These are phyloP conservation scores for Jaculus jaculus DNA, from an alignment of 2,113 vertebrate genomes.

Conservation along the genomic window DNA sequence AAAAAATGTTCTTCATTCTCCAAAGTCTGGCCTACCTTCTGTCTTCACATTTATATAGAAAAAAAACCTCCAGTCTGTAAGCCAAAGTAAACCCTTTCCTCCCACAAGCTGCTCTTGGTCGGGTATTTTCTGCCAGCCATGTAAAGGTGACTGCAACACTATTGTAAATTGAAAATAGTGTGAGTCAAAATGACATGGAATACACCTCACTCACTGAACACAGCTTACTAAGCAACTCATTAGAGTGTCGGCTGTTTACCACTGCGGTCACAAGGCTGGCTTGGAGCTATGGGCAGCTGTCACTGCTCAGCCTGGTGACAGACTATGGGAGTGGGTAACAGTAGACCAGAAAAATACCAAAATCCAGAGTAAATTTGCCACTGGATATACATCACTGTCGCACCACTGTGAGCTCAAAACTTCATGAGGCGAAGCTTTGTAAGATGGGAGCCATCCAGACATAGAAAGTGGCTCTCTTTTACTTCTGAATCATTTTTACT, in stretches of 20 bases:
- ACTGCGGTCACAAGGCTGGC: neutral
- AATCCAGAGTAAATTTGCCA: neutral
- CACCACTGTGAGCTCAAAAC: neutral
- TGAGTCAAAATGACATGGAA: neutral
- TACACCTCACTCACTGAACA: neutral
- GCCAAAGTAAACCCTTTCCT: too few species aligned
- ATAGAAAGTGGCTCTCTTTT: neutral
- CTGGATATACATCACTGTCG: too few species aligned
- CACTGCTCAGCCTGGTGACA: neutral
- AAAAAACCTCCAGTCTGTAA: neutral
- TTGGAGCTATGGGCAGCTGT: neutral
- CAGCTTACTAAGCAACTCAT: neutral
- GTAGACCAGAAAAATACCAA: neutral
- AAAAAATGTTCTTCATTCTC: neutral
- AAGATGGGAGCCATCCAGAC: too few species aligned
- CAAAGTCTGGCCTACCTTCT: neutral
- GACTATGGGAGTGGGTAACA: fast-evolving
- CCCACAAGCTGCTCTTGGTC: too few species aligned
- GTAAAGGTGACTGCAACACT: too few species aligned
- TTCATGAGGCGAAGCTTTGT: neutral
- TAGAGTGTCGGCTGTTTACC: neutral
- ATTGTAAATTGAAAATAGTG: neutral
- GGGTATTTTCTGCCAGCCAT: too few species aligned
- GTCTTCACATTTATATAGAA: neutral
- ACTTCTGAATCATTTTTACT: neutral